Evolutionary conservation across 2,797 vertebrate species (phyloP).

Genomic region (Odontamblyopus lacepedii): DNA sequence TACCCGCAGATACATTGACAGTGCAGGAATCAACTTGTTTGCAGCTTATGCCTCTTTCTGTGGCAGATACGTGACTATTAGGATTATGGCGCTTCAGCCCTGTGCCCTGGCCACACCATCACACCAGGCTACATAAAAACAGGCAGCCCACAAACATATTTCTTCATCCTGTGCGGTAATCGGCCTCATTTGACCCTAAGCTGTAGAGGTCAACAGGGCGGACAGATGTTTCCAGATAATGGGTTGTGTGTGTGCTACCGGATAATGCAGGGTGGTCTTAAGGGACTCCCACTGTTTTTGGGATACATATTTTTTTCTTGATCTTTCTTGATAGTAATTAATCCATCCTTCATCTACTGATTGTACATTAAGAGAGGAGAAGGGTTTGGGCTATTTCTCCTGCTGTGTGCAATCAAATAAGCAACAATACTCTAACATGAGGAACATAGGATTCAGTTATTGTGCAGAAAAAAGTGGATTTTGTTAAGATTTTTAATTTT

Average conservation of each 20-base stretch:
- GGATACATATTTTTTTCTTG: slow-evolving; percentile 1
- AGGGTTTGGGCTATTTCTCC: slow-evolving; percentile 32
- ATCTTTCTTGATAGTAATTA: slow-evolving; percentile 51
- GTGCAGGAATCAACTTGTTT: slow-evolving; percentile 17
- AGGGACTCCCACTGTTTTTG: slow-evolving; percentile 10
- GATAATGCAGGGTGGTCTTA: slow-evolving; percentile 37
- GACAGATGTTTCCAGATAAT: slow-evolving; percentile 67
- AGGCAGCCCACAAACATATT: slow-evolving; percentile 36
- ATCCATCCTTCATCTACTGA: slow-evolving; percentile 55
- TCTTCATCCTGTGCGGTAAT: slow-evolving; percentile 50
- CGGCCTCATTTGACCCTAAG: slow-evolving; percentile 57
- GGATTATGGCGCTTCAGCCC: slow-evolving; percentile 31
- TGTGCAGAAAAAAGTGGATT: not conserved
- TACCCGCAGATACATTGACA: not conserved
- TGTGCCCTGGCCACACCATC: slow-evolving; percentile 28
- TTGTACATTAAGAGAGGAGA: slow-evolving; percentile 48
- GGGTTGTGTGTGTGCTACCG: slow-evolving; percentile 40
- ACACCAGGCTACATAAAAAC: slow-evolving; percentile 33
- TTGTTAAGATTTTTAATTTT: not conserved
- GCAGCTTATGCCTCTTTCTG: slow-evolving; percentile 6
- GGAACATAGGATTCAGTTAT: not conserved
- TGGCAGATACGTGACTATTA: slow-evolving; percentile 42
- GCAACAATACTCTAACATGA: not conserved
- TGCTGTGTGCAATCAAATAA: slow-evolving; percentile 11
- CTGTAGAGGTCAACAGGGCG: slow-evolving; percentile 50